Base-by-base conservation (phyloP, 2,113 vertebrate genomes). In the Stegostoma tigrinum region DNA sequence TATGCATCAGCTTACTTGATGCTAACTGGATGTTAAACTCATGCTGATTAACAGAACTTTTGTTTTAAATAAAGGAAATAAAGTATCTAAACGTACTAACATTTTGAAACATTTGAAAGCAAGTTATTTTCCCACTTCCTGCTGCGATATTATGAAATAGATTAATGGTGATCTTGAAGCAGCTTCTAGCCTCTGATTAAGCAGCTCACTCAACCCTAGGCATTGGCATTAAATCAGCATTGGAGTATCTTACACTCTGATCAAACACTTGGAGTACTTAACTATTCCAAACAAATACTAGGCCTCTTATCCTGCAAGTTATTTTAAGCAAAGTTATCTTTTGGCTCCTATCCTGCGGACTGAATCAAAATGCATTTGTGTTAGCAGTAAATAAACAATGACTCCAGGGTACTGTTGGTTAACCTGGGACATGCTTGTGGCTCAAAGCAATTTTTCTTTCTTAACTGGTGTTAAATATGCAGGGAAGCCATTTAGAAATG, bases 381-480 rank as follows among this genome's bases (percentile, higher is more conserved):
- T 70, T 94, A 94, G 45, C 42, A 94, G 67, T 70, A 70, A 94
- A 70, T 70, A 67, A 70, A 48, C 66, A 68, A 70, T 68, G 66
- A 94, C 93, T 94, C 93, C 23, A 70, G 38, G 67, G 64, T 68
- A 34, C 6, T 94, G 38, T 38, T 70, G 67, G 66, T 70, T 94
- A 94, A 94, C 93, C 38, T 67, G 67, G 38, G 93, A 94, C 66
- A 70, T 23, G 38, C 21, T 45, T 42, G 15, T 70, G 66, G 24
- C 66, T 45, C 66, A 68, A 94, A 45, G 42, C 70, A 70, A 94
- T 94, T 70, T 94, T 70, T 94, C 93, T 94, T 94, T 67, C 61
- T 61, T 61, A 91, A n/a, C 30, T 91, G 30, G 14, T 91, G 52
- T 64, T 91, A n/a, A 64, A 64, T 64, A 91, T 91, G 30, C 87